Percentiles rank a stretch among this genome's conserved stretches.
Conservation (phyloP, 2,113 vertebrate species). For the Barbus barbus region DNA sequence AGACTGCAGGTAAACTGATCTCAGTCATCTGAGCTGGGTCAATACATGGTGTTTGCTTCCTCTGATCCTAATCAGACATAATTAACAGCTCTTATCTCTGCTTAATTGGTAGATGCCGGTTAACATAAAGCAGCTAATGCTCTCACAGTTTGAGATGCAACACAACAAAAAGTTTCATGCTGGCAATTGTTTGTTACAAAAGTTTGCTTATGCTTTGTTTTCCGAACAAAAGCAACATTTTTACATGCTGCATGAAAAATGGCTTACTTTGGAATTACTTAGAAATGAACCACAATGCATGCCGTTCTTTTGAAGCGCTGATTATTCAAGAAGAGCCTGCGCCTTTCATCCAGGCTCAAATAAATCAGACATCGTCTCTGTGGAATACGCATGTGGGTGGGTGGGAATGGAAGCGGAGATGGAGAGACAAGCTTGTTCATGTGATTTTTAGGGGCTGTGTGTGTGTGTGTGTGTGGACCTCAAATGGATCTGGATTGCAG, state of each 20-base stretch:
- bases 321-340: neutral
- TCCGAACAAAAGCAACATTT: neutral
- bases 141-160: neutral
- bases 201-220: neutral
- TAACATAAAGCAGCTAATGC: conserved; percentile 2
- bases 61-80: conserved; percentile 5
- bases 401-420: conserved; percentile 20
- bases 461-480: neutral
- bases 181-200: neutral
- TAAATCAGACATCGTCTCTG: neutral
- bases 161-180: neutral
- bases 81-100: conserved; percentile 25
- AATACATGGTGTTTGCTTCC: conserved; percentile 16
- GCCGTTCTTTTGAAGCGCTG: conserved; percentile 14
- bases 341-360: conserved; percentile 15
- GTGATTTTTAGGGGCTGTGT: neutral
- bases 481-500: neutral
- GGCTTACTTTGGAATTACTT: neutral
- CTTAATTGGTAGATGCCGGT: conserved; percentile 10
- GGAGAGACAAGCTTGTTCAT: conserved; percentile 25
- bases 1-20: conserved; percentile 88
- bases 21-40: conserved; percentile 5
- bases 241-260: neutral
- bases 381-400: conserved; percentile 9
- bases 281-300: neutral